phyloP scores from a whole-genome alignment of 1,140 invertebrate species.

The Sycophaga agraensis region DNA sequence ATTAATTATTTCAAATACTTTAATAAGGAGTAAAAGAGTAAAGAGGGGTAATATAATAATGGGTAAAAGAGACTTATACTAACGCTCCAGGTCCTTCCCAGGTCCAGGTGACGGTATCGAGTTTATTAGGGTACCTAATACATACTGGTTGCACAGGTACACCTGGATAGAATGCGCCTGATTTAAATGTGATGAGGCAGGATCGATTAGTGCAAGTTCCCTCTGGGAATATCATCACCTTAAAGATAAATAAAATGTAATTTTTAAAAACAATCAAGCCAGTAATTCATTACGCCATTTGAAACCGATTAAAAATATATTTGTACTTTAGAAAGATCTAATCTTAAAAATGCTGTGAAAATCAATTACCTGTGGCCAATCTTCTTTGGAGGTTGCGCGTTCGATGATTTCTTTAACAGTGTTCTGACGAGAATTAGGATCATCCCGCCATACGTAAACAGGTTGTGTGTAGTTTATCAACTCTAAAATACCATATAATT shows the following conservation, averaged over 20 bases:
- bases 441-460: constrained; percentile 89
- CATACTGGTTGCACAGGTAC: constrained; percentile 93
- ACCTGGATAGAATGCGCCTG: constrained; percentile 88
- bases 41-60: too few relatives aligned
- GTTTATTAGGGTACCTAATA: constrained; percentile 86
- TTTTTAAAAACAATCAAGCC: too few relatives aligned
- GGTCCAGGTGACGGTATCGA: constrained; percentile 94
- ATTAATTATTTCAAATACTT: too few relatives aligned
- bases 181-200: constrained; percentile 93
- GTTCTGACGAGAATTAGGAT: constrained; percentile 86
- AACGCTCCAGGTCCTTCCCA: constrained; percentile 96
- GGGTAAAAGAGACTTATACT: constrained; percentile 57
- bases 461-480: constrained; percentile 92
- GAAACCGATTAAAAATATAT: too few relatives aligned
- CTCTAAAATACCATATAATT: too few relatives aligned
- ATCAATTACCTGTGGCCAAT: constrained; percentile 82
- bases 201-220: constrained; percentile 94
- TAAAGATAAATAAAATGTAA: background rate
- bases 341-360: too few relatives aligned
- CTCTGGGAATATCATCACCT: constrained; percentile 93
- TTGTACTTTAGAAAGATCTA: too few relatives aligned
- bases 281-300: too few relatives aligned
- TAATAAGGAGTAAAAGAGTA: too few relatives aligned
- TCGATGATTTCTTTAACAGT: constrained; percentile 89
- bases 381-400: constrained; percentile 76